Percentiles rank a stretch among this genome's conserved stretches.
phyloP scores from a whole-genome alignment of 2,888 invertebrate genomes.

The Lycophotia porphyrea region DNA sequence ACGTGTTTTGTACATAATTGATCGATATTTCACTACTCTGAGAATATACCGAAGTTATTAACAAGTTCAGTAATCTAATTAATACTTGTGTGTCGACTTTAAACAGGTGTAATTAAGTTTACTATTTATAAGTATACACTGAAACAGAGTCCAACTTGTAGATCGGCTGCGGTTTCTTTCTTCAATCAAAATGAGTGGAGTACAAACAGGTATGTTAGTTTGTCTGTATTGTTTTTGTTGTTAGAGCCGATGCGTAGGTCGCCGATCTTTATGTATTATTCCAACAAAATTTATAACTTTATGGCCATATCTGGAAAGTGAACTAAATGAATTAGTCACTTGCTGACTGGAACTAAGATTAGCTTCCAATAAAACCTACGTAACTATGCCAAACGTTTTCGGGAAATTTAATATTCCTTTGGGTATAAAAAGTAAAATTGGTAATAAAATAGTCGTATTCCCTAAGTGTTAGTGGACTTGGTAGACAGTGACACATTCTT shows the following conservation, averaged over 20 bases:
- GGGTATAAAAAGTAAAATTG: background rate
- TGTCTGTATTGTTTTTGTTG: conserved; percentile 50
- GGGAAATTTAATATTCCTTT: background rate
- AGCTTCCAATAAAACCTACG: background rate
- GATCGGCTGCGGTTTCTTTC: conserved; percentile 48
- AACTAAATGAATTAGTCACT: background rate
- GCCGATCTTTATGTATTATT: background rate
- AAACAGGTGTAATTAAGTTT: conserved; percentile 37
- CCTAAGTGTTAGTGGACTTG: background rate
- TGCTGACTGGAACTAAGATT: background rate
- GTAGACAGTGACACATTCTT: background rate
- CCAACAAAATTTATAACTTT: background rate
- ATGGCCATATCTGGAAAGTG: background rate
- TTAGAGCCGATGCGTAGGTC: conserved; percentile 15
- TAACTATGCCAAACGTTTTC: background rate
- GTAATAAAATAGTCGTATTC: background rate
- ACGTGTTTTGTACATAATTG: conserved; percentile 60
- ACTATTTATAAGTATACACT: conserved; percentile 37
- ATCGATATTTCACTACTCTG: conserved; percentile 34
- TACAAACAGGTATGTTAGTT: conserved; percentile 82
- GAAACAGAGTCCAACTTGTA: conserved; percentile 33
- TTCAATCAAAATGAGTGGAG: conserved; percentile 80
- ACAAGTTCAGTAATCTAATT: conserved; percentile 58
- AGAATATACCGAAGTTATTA: conserved; percentile 44
- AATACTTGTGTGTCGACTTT: conserved; percentile 33